Conservation (phyloP, 2,797 vertebrate species). For the Paramormyrops hopkinsi region DNA sequence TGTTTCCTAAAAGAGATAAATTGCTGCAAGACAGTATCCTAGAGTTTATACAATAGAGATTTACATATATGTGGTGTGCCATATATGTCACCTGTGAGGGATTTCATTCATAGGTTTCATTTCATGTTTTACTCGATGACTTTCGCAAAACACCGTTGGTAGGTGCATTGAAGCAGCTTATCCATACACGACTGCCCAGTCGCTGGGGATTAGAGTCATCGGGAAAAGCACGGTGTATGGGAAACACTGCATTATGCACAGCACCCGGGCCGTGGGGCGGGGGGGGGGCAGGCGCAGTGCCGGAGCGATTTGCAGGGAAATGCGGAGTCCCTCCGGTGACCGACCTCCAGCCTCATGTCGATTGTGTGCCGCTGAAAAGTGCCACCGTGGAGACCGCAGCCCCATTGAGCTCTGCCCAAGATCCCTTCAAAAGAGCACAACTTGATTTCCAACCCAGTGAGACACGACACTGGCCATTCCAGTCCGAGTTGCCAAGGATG, state of each 20-base stretch:
- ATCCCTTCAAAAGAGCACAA: slow-evolving; percentile 43
- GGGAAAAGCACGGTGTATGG: not conserved
- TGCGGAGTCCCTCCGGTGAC: not conserved
- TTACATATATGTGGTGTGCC: not conserved
- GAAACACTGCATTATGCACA: slow-evolving; percentile 16
- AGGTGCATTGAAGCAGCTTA: not conserved
- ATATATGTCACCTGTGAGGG: not conserved
- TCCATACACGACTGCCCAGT: not conserved
- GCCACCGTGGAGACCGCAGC: slow-evolving; percentile 34
- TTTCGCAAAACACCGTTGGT: not conserved
- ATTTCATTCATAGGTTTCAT: not conserved
- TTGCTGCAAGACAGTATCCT: not conserved
- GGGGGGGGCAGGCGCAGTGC: not conserved
- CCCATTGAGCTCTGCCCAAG: slow-evolving; percentile 42
- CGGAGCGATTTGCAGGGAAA: not conserved
- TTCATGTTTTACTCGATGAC: not conserved
- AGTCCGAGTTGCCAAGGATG: slow-evolving; percentile 27
- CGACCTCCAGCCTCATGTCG: slow-evolving; percentile 12
- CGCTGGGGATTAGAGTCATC: slow-evolving; percentile 12
- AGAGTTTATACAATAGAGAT: not conserved
- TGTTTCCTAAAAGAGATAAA: not conserved
- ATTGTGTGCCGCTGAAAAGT: slow-evolving; percentile 11
- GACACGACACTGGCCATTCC: not conserved
- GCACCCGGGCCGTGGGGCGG: not conserved
- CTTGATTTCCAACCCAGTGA: slow-evolving; percentile 41